These are phyloP conservation scores for Cavia aperea DNA, from an alignment of 2,113 vertebrate genomes.

Conservation along the genomic window DNA sequence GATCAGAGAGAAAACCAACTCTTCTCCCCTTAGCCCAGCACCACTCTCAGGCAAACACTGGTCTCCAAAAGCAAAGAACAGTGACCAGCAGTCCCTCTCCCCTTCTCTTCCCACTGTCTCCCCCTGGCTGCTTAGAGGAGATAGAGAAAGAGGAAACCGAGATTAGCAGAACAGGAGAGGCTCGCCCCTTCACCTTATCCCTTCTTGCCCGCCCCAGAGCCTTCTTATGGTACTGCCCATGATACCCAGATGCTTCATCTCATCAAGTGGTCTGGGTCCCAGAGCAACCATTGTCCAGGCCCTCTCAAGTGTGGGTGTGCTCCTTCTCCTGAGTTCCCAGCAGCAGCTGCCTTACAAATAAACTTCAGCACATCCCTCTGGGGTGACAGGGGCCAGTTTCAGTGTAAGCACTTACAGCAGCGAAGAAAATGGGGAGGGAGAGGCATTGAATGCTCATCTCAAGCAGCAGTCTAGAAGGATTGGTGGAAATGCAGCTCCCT, in stretches of 20 bases:
- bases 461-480: not conserved
- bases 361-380: not conserved
- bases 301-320: not conserved
- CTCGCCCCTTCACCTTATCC: not conserved
- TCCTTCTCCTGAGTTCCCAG: not conserved
- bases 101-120: not conserved
- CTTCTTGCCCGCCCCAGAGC: not conserved
- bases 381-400: not conserved
- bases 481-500: not conserved
- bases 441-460: no score
- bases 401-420: rapidly evolving
- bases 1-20: not conserved
- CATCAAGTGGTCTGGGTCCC: not conserved
- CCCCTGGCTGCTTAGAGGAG: not conserved
- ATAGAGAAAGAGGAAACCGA: not conserved
- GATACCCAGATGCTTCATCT: not conserved
- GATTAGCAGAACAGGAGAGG: not conserved
- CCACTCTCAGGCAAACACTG: not conserved
- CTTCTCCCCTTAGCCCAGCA: no score
- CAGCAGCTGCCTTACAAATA: not conserved
- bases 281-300: not conserved
- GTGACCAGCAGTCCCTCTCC: not conserved
- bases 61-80: not conserved
- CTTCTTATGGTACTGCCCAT: no score
- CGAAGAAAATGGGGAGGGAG: not conserved